These are phyloP conservation scores for Sycophila texana DNA, from an alignment of 2,888 invertebrate genomes.

Conservation along the genomic window DNA sequence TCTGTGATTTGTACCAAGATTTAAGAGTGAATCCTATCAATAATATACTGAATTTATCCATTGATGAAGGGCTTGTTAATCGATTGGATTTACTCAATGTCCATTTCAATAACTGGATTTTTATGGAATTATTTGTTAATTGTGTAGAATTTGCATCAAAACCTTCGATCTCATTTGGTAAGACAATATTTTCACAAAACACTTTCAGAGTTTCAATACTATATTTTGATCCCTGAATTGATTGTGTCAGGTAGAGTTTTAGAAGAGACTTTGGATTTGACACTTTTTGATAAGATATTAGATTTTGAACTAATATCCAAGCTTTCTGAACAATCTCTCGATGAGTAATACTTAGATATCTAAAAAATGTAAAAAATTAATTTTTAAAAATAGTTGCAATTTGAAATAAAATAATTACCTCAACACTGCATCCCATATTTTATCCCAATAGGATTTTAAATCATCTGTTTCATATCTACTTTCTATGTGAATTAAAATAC, in stretches of 20 bases:
- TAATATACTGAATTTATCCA: constrained; percentile 64
- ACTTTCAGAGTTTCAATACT: constrained; percentile 73
- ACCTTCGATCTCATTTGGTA: constrained; percentile 64
- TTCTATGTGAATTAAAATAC: constrained; percentile 68
- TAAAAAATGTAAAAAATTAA: constrained; percentile 62
- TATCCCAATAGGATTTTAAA: constrained; percentile 68
- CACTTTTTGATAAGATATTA: constrained; percentile 71
- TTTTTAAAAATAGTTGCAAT: neutral
- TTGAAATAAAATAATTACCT: constrained; percentile 66
- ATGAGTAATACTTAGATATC: constrained; percentile 76
- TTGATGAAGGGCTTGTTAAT: constrained; percentile 56
- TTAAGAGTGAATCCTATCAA: constrained; percentile 64
- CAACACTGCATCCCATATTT: constrained; percentile 73
- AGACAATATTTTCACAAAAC: constrained; percentile 68
- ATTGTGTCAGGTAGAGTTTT: constrained; percentile 73
- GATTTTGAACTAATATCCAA: constrained; percentile 74
- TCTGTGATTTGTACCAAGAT: constrained; percentile 58
- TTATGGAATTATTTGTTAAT: constrained; percentile 60
- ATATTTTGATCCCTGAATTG: constrained; percentile 70
- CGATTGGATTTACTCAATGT: constrained; percentile 62
- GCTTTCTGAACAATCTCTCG: constrained; percentile 70
- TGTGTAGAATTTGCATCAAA: constrained; percentile 58
- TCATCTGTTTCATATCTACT: constrained; percentile 57
- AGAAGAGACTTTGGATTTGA: constrained; percentile 71
- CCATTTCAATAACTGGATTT: constrained; percentile 66